These are phyloP conservation scores for Chaetophractus vellerosus DNA, from an alignment of 2,797 vertebrate species.

Conservation along the genomic window DNA sequence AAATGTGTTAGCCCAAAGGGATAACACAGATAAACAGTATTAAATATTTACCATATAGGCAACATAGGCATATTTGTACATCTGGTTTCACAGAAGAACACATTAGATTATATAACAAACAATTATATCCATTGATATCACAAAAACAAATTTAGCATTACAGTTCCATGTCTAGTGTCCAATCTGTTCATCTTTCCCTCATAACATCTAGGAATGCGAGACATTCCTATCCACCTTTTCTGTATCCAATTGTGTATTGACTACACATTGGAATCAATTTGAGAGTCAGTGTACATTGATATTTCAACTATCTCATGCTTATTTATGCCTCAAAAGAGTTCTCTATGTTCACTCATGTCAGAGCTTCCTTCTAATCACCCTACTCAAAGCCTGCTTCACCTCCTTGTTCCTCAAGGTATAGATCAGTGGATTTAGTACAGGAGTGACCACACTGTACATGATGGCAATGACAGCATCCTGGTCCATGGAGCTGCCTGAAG, in stretches of 20 bases:
- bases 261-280: background rate
- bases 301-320: background rate
- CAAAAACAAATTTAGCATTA: background rate
- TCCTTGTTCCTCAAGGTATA: background rate
- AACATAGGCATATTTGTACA: background rate
- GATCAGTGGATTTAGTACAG: too few species aligned
- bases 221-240: background rate
- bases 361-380: background rate
- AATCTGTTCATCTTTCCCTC: background rate
- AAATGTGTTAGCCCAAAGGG: too few species aligned
- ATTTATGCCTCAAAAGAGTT: constrained; percentile 65
- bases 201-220: too few species aligned
- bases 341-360: background rate
- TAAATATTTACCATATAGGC: too few species aligned
- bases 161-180: background rate
- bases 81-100: background rate
- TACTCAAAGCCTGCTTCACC: too few species aligned
- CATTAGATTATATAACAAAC: background rate
- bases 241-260: background rate
- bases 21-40: background rate
- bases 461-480: too few species aligned
- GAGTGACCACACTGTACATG: too few species aligned
- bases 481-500: too few species aligned
- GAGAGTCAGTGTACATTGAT: background rate
- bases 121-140: background rate